phyloP scores from a whole-genome alignment of 2,888 invertebrate genomes.

The Apeira syringaria region DNA sequence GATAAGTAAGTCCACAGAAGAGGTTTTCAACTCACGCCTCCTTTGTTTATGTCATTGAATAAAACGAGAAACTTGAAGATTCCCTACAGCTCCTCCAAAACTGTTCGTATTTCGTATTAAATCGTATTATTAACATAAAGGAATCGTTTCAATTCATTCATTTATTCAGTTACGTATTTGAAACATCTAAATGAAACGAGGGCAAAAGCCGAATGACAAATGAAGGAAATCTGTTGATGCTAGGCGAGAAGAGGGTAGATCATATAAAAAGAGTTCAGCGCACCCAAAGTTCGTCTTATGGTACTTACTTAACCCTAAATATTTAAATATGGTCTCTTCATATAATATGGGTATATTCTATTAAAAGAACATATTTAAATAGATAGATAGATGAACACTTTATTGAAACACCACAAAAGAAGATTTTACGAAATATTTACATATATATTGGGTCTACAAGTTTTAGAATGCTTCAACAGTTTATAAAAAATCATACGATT shows the following conservation, averaged over 20 bases:
- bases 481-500: too few relatives aligned
- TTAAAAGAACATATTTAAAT: too few relatives aligned
- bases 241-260: not conserved
- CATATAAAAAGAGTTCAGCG: conserved; percentile 5
- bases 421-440: too few relatives aligned
- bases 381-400: too few relatives aligned
- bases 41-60: conserved; percentile 19
- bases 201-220: conserved; percentile 34
- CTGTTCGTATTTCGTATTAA: conserved; percentile 19
- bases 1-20: conserved; percentile 7
- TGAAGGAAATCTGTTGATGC: conserved; percentile 21
- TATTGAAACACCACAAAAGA: too few relatives aligned
- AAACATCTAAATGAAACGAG: conserved; percentile 22
- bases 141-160: conserved; percentile 26
- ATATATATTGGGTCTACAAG: too few relatives aligned
- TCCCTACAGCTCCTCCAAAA: conserved; percentile 14
- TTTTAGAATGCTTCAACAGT: too few relatives aligned
- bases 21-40: conserved; percentile 8
- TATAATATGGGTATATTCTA: too few relatives aligned
- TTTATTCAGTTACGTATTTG: conserved; percentile 24
- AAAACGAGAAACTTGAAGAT: conserved; percentile 19
- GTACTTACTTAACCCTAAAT: too few relatives aligned
- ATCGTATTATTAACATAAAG: conserved; percentile 18
- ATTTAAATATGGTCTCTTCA: too few relatives aligned
- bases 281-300: too few relatives aligned